Conservation (phyloP, 2,797 vertebrate species). For the Sebastes umbrosus region DNA sequence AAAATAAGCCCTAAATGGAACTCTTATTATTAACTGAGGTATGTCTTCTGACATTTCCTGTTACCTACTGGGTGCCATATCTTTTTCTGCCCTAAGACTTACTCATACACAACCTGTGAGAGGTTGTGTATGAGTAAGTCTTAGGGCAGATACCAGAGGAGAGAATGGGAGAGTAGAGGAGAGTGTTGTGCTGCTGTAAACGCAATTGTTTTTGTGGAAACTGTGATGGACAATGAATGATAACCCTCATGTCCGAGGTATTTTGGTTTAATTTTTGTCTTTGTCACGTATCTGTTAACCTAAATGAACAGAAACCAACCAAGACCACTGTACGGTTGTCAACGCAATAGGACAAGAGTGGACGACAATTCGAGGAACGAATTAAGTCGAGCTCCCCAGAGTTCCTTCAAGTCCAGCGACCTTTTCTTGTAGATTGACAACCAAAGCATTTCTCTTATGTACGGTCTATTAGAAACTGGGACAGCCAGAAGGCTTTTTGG, state of each 20-base stretch:
- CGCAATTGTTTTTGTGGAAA: fast-evolving
- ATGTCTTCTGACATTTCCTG: neutral
- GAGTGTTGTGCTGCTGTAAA: neutral
- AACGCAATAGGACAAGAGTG: neutral
- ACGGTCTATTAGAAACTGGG: too few species aligned
- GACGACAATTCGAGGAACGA: neutral
- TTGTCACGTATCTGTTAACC: neutral
- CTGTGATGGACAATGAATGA: neutral
- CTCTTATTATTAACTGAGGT: neutral
- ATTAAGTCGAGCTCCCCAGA: neutral
- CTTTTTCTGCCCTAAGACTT: neutral
- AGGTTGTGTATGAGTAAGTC: neutral
- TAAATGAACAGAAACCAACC: neutral
- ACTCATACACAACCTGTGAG: too few species aligned
- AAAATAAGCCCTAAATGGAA: neutral
- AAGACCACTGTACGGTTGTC: neutral
- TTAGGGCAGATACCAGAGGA: neutral
- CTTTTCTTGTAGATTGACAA: neutral
- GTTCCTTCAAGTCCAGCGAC: neutral
- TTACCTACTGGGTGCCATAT: neutral
- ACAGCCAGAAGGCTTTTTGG: neutral
- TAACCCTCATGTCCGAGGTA: neutral
- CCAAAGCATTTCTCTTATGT: neutral
- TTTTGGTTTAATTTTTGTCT: neutral
- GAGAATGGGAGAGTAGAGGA: neutral